Conservation (phyloP, 2,888 invertebrate species). For the Pediacus dermestoides region DNA sequence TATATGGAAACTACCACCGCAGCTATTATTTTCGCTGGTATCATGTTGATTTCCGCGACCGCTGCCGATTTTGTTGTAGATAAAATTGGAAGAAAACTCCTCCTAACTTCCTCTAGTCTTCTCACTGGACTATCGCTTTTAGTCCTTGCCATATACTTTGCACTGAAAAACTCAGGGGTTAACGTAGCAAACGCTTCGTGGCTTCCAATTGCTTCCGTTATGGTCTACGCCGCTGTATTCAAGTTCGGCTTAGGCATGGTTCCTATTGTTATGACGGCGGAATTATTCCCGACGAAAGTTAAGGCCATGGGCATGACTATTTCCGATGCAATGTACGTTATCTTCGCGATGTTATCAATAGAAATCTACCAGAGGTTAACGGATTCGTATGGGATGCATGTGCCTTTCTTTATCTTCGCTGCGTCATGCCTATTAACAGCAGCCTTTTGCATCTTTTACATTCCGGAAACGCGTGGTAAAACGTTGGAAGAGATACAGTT, state of each 20-base stretch:
- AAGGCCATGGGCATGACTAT: slow-evolving; percentile 47
- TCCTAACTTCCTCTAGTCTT: slow-evolving; percentile 40
- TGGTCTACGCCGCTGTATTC: slow-evolving; percentile 43
- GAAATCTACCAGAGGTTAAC: slow-evolving; percentile 39
- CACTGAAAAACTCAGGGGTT: slow-evolving; percentile 32
- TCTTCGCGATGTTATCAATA: slow-evolving; percentile 40
- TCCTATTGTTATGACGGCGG: slow-evolving; percentile 45
- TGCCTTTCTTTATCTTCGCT: slow-evolving; percentile 44
- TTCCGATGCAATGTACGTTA: slow-evolving; percentile 43
- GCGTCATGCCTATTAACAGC: slow-evolving; percentile 39
- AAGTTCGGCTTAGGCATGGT: slow-evolving; percentile 46
- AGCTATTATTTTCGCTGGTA: slow-evolving; percentile 43
- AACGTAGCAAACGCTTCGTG: slow-evolving; percentile 28
- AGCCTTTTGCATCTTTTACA: slow-evolving; percentile 38
- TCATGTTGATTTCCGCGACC: slow-evolving; percentile 42
- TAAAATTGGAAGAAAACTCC: slow-evolving; percentile 41
- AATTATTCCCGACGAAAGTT: slow-evolving; percentile 46
- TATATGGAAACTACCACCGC: slow-evolving; percentile 37
- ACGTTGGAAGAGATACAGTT: slow-evolving; percentile 45
- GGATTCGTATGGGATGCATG: slow-evolving; percentile 35
- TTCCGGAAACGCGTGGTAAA: slow-evolving; percentile 45
- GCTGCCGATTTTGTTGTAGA: slow-evolving; percentile 40
- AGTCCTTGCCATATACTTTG: slow-evolving; percentile 42
- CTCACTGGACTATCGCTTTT: slow-evolving; percentile 41
- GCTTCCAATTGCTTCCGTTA: slow-evolving; percentile 38